A percentile compares a stretch with the other conserved stretches of the same genome.
Evolutionary conservation across 2,797 vertebrate species (phyloP).

Genomic region (Austrolebias charrua): DNA sequence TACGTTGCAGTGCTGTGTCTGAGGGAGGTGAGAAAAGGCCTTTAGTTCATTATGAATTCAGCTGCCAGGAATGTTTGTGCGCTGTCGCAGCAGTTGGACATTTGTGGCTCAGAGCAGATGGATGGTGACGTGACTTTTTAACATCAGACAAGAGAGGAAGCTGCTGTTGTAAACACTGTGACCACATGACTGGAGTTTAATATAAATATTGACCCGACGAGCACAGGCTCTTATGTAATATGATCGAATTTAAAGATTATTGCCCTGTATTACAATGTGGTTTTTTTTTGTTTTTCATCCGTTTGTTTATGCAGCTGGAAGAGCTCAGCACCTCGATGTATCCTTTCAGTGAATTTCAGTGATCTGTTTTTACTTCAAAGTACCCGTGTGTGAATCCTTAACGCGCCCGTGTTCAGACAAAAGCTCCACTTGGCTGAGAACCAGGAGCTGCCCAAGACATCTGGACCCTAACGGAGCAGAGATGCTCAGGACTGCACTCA

Average conservation of each 20-base stretch:
- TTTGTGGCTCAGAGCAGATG: constrained; percentile 31
- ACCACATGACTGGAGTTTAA: not conserved
- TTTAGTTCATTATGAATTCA: constrained; percentile 41
- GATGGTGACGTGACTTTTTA: constrained; percentile 30
- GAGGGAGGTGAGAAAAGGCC: constrained; percentile 55
- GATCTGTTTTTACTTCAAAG: constrained; percentile 6
- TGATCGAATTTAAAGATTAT: constrained; percentile 24
- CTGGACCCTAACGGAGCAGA: constrained; percentile 73
- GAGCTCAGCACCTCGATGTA: constrained; percentile 99
- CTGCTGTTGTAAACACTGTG: constrained; percentile 19
- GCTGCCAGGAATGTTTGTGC: constrained; percentile 37
- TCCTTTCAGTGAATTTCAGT: constrained; percentile 78
- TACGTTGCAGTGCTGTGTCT: constrained; percentile 34
- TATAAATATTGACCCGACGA: constrained; percentile 37
- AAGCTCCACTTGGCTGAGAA: constrained; percentile 95
- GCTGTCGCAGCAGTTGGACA: constrained; percentile 28
- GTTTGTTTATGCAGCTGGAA: constrained; percentile 85
- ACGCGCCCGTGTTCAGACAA: constrained; percentile 80
- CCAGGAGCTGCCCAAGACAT: constrained; percentile 86
- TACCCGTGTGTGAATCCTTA: constrained; percentile 48
- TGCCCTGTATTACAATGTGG: too few species aligned
- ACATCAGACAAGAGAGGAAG: constrained; percentile 17
- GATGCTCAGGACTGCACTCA: constrained; percentile 33
- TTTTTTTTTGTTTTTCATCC: constrained; percentile 23
- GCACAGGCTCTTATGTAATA: constrained; percentile 33